Evolutionary conservation across 2,888 invertebrate species (phyloP).

Genomic region (Julus scanicus): DNA sequence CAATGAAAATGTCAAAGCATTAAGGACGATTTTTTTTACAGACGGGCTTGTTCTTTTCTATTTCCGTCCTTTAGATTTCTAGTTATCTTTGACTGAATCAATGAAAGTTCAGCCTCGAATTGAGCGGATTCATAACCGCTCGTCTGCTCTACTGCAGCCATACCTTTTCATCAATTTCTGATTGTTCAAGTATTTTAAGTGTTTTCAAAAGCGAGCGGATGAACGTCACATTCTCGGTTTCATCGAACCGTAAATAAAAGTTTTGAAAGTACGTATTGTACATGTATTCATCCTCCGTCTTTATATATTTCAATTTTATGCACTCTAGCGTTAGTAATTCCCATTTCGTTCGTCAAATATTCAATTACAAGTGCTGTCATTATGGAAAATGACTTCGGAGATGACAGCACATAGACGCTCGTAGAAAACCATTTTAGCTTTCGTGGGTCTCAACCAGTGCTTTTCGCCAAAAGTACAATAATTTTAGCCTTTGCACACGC

Average conservation of each 20-base stretch:
- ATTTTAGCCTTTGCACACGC: not conserved
- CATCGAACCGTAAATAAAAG: not conserved
- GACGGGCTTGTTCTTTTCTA: not conserved
- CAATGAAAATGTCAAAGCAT: no score
- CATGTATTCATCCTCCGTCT: constrained; percentile 2
- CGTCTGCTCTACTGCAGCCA: not conserved
- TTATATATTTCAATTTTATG: constrained; percentile 25
- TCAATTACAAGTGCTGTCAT: constrained; percentile 27
- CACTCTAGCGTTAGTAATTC: constrained; percentile 33
- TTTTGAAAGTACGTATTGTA: constrained; percentile 33
- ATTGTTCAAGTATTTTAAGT: not conserved
- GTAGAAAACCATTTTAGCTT: not conserved
- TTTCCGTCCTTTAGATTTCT: not conserved
- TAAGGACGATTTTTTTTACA: no score
- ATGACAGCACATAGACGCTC: not conserved
- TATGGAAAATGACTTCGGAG: constrained; percentile 24
- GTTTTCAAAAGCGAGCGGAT: constrained; percentile 10
- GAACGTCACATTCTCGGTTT: constrained; percentile 12
- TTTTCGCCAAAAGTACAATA: not conserved
- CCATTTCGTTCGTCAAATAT: constrained; percentile 33
- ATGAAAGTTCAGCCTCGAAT: not conserved
- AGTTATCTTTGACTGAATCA: not conserved
- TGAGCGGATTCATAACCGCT: not conserved
- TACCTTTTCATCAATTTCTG: constrained; percentile 17
- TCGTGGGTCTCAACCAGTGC: not conserved